Evolutionary conservation across 2,113 vertebrate species (phyloP).

Genomic region (Myxocyprinus asiaticus): DNA sequence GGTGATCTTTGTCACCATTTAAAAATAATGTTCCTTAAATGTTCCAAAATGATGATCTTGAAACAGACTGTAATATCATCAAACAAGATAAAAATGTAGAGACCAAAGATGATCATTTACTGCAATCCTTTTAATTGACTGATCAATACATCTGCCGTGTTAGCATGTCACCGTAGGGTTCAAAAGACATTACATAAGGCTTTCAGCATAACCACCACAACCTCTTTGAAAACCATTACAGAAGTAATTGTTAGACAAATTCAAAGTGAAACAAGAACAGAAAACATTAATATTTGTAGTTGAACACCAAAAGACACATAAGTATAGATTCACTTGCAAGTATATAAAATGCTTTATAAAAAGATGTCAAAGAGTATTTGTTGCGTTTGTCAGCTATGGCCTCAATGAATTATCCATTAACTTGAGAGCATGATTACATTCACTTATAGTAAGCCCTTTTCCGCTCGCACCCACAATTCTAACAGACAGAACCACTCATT

Average conservation of each 20-base stretch:
- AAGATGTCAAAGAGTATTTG: slow-evolving; percentile 48
- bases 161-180: background rate
- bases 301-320: slow-evolving; percentile 26
- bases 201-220: background rate
- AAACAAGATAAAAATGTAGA: background rate
- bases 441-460: slow-evolving; percentile 8
- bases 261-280: slow-evolving; percentile 4
- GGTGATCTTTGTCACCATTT: background rate
- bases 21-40: background rate
- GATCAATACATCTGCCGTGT: background rate
- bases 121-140: background rate
- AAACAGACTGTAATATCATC: background rate
- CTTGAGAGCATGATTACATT: slow-evolving; percentile 15
- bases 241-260: background rate
- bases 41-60: background rate
- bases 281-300: slow-evolving; percentile 13
- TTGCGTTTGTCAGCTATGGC: slow-evolving; percentile 31
- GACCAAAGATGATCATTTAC: background rate
- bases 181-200: background rate
- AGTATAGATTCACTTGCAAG: slow-evolving; percentile 32
- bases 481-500: background rate
- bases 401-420: slow-evolving; percentile 28
- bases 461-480: background rate
- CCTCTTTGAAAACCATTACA: slow-evolving; percentile 8
- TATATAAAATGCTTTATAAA: slow-evolving; percentile 55